Base-by-base conservation (phyloP, 2,113 vertebrate genomes). In the Mus spicilegus region DNA sequence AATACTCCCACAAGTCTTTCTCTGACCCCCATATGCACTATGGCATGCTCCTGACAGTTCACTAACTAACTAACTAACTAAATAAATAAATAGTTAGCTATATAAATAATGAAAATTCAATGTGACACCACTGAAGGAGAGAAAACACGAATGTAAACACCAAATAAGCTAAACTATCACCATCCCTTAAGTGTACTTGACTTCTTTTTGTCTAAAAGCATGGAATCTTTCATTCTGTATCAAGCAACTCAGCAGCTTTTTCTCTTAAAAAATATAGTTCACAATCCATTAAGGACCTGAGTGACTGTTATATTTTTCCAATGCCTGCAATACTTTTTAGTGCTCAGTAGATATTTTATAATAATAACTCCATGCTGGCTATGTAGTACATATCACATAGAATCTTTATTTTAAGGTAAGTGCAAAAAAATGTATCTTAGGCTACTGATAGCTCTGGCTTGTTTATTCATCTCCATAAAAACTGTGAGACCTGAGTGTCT, bases 331-430 rank as follows among this genome's bases (percentile, higher is more conserved):
- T 39, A 88, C 87, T 94, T 90, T 76, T 61, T 90, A 78, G 81
- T 95, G 76, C 30, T 78, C 61, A 78, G 46, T 95, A 93, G 92
- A 90, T 97, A 96, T 93, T 96, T 97, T 87, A 86, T 93, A 92
- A 87, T 93, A 92, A 89, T 56, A 92, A 46, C 49, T 86, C 30
- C 24, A 46, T 87, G 77, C 42, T 42, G 54, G 65, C 30, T 81
- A 72, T 75, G 81, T 39, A 90, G 56, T 69, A 42, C 65, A 54
- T 54, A 46, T 81, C 88, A 92, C n/a, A 89, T 67, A 77, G 90
- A 92, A 96, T 28, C 39, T 96, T 93, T 96, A 92, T 95, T 96
- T 96, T 86, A 80, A 90, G 61, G 26, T 30, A 92, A 86, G 92
- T 72, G 3, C 19, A 88, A n/a, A 87, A 87, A 87, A 86, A 61